Percentiles rank a stretch among this genome's conserved stretches.
Evolutionary conservation across 1,140 invertebrate genomes (phyloP).

Genomic region (Agrypnia vestita): DNA sequence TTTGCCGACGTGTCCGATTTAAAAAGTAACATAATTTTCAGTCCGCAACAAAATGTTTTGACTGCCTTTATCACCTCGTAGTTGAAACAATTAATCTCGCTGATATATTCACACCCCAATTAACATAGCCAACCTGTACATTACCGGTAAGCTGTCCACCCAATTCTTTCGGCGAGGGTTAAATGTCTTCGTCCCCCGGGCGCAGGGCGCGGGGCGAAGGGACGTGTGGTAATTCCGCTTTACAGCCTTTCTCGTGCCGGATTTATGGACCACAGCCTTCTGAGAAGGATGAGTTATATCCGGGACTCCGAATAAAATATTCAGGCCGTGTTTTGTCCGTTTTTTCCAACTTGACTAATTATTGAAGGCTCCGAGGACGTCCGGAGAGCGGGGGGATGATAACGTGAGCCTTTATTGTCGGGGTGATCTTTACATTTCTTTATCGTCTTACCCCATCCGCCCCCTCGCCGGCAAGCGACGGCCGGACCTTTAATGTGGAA

Average conservation of each 20-base stretch:
- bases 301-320: constrained; percentile 22
- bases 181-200: constrained; percentile 4
- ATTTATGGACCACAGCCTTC: constrained; percentile 26
- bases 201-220: not conserved
- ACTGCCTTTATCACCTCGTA: too few relatives aligned
- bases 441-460: not conserved
- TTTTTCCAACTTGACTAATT: constrained; percentile 32
- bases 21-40: too few relatives aligned
- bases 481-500: not conserved
- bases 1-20: too few relatives aligned
- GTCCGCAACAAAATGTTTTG: too few relatives aligned
- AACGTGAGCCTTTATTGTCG: constrained; percentile 7
- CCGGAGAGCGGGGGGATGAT: not conserved
- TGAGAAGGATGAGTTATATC: constrained; percentile 15
- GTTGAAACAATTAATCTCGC: too few relatives aligned
- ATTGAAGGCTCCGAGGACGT: constrained; percentile 16
- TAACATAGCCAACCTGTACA: not conserved
- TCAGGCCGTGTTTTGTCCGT: constrained; percentile 31
- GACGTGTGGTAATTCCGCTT: constrained; percentile 36
- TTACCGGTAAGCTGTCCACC: constrained; percentile 21
- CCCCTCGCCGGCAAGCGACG: not conserved
- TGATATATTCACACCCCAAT: too few relatives aligned
- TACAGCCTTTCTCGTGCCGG: constrained; percentile 23
- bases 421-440: constrained; percentile 3
- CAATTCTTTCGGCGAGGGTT: constrained; percentile 27